Base-by-base conservation (phyloP, 2,888 invertebrate species). In the Drosophila peninsularis region DNA sequence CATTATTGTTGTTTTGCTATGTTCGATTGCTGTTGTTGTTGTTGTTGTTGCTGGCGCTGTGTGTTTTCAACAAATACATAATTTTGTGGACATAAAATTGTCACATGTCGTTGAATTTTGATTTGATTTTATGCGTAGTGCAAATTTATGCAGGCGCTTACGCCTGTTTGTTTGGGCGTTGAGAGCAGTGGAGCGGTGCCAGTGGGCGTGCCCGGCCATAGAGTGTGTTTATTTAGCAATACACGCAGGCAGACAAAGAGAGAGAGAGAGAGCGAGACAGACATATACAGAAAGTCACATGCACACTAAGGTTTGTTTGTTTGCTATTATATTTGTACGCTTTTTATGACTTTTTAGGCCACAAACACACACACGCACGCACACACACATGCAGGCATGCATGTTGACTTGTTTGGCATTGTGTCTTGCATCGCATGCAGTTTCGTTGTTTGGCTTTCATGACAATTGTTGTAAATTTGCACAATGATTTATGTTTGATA, bases 21-120 rank as follows among this genome's bases (percentile, higher is more conserved):
- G 78, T 86, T 82, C 64, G 80, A 77, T 47, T 71, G 53, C 52
- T 78, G 65, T 54, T 75, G 64, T 41, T 63, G 65, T 45, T n/a
- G n/a, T n/a, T n/a, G n/a, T n/a, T 80, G 49, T 56, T 77, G 62
- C 49, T 65, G 45, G 49, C 30, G 62, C 24, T 78, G 82, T 82
- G 76, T 84, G 88, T 82, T 86, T 88, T 86, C 85, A 88, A 85
- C 85, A 86, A 86, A 86, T 88, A 88, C 85, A 85, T 86, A 86
- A 86, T 86, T 88, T 86, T 88, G 85, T 85, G 81, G 88, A 88
- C 88, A 88, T 85, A 81, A 88, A 86, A 86, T 88, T 86, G 88
- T 88, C 86, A 88, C 88, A 86, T 88, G 88, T 85, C 85, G 88
- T 85, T 86, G 85, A 85, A 86, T 86, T 88, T 86, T 86, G 85